These are phyloP conservation scores for Clivina fossor DNA, from an alignment of 2,888 invertebrate species.

Conservation along the genomic window DNA sequence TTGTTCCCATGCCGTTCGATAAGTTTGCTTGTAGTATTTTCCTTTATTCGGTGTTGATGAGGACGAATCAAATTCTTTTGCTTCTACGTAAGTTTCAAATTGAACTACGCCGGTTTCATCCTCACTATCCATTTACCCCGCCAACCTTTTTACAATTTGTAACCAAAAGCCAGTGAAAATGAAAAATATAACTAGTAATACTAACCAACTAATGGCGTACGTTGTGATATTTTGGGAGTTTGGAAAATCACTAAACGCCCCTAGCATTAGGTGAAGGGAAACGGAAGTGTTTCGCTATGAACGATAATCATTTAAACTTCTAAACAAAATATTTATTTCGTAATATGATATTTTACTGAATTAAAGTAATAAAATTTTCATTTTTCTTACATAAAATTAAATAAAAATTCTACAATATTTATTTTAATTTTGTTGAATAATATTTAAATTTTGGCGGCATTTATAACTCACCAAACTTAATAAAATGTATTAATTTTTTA, in stretches of 20 bases:
- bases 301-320: background rate
- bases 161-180: slow-evolving; percentile 31
- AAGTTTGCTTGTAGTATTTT: slow-evolving; percentile 59
- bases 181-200: slow-evolving; percentile 30
- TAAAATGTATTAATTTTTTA: too few species aligned
- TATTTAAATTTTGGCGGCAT: background rate
- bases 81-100: slow-evolving; percentile 24
- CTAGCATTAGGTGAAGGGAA: slow-evolving; percentile 5
- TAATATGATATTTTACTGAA: background rate
- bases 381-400: background rate
- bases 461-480: background rate
- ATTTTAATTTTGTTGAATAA: background rate
- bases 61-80: slow-evolving; percentile 16
- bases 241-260: slow-evolving; percentile 22
- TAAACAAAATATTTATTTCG: background rate
- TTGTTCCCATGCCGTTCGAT: slow-evolving; percentile 61
- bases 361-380: background rate
- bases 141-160: slow-evolving; percentile 27
- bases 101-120: slow-evolving; percentile 27
- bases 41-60: slow-evolving; percentile 40
- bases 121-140: slow-evolving; percentile 33
- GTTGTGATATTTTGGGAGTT: slow-evolving; percentile 4
- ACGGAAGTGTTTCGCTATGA: slow-evolving; percentile 12
- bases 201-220: slow-evolving; percentile 27
- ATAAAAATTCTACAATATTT: background rate